Conservation (phyloP, 1,140 invertebrate species). For the Drosophila murphyi region DNA sequence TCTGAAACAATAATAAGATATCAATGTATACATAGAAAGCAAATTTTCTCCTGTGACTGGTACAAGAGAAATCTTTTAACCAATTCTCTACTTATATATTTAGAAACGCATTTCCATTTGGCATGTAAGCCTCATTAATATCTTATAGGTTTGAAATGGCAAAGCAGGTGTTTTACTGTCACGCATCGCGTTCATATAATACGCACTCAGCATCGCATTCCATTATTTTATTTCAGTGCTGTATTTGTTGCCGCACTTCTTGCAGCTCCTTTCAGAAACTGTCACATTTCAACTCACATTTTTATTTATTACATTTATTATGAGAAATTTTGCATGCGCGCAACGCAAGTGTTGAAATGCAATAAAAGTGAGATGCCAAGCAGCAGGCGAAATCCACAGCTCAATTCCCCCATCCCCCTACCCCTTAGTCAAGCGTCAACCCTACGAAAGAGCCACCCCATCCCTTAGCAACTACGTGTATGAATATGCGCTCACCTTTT, state of each 20-base stretch:
- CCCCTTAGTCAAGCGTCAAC: conserved; percentile 4
- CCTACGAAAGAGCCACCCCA: background rate
- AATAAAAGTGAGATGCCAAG: conserved; percentile 81
- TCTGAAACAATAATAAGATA: background rate
- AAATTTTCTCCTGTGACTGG: background rate
- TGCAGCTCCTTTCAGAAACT: conserved; percentile 57
- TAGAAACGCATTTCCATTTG: conserved; percentile 19
- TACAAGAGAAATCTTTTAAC: conserved; percentile 16
- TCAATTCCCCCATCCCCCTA: background rate
- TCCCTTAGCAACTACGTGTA: conserved; percentile 55
- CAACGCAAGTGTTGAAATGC: conserved; percentile 80
- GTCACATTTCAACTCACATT: conserved; percentile 80
- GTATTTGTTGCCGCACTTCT: background rate
- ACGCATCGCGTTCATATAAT: conserved; percentile 17
- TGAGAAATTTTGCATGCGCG: conserved; percentile 80
- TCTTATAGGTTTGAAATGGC: conserved; percentile 44
- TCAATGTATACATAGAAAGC: background rate
- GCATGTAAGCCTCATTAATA: conserved; percentile 52
- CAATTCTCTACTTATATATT: background rate
- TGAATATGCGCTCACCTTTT: conserved; percentile 76
- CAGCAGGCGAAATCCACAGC: conserved; percentile 18
- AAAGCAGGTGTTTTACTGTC: conserved; percentile 37
- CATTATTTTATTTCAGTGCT: conserved; percentile 18
- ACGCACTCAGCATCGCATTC: conserved; percentile 4
- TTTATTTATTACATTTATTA: conserved; percentile 83